Base-by-base conservation (phyloP, 2,888 invertebrate species). In the Phyllotreta striolata region DNA sequence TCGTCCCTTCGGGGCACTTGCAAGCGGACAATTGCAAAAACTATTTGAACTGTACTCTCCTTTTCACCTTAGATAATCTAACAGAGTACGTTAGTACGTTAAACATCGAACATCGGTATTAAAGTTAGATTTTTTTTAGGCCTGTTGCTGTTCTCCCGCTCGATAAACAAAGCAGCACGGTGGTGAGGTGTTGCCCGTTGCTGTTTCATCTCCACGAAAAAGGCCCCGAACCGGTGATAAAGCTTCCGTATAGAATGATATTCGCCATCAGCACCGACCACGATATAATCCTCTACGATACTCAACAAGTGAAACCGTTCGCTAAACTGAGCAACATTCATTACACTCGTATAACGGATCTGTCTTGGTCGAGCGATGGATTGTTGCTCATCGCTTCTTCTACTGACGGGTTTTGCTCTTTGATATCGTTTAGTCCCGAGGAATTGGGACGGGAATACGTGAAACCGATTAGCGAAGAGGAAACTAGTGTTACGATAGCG, bases 231-330 rank as follows among this genome's bases (percentile, higher is more conserved):
- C 79, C 88, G 1, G 78, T 86, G 9, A 82, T 91, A 67, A 80
- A 87, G 8, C 79, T 92, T 44, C 89, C 90, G 0, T 92, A 91
- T 78, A 87, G 98, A 64, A 87, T 94, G 84, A 84, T 99, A 62
- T 93, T 96, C 79, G 98, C 98, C 0, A 90, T 98, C 9, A 96
- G 93, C 13, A 95, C 97, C 1, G 90, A 91, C 72, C 91, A 91
- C 73, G 89, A 93, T 34, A 89, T 99, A 38, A 84, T 93, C 62
- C 82, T 96, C 43, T 95, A 94, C 77, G 96, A 96, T 76, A 95
- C 95, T 0, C 94, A 96, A 79, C 93, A 94, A 76, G 78, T 83
- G 3, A 83, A 86, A 40, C 96, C 96, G 0, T 89, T 96, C 80
- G 94, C 89, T 6, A 84, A 89, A 57, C 85, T 95, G 59, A 88